Evolutionary conservation across 2,113 vertebrate species (phyloP).

Genomic region (Redunca redunca): DNA sequence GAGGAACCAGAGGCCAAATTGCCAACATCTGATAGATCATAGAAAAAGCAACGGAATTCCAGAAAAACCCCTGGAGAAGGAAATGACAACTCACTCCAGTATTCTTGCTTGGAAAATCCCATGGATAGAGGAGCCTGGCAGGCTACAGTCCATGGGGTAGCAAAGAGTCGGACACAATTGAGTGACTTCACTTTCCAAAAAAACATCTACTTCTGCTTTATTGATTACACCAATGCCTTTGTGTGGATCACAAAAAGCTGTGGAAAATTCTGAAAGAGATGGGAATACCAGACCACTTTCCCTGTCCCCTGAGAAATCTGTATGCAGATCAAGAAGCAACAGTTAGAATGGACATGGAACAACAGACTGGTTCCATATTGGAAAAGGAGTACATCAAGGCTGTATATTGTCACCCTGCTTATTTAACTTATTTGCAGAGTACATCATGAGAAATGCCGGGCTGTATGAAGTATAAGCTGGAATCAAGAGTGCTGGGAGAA

Average conservation of each 20-base stretch:
- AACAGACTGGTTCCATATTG: background rate
- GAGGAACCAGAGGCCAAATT: background rate
- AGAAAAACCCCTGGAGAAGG: background rate
- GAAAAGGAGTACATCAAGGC: background rate
- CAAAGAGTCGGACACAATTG: background rate
- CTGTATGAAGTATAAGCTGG: background rate
- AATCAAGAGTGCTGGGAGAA: background rate
- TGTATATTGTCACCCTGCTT: background rate
- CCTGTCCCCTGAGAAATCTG: background rate
- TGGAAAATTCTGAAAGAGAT: background rate
- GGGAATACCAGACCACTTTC: background rate
- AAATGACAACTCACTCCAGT: background rate
- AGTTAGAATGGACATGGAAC: background rate
- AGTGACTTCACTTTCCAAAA: background rate
- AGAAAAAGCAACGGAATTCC: background rate
- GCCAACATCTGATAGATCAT: background rate
- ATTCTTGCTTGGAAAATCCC: background rate
- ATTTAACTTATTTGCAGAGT: background rate
- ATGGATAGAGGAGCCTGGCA: background rate
- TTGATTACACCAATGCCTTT: background rate
- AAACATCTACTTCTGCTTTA: background rate
- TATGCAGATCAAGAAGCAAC: background rate
- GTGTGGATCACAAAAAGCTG: background rate
- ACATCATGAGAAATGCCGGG: background rate
- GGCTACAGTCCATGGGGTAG: rapidly evolving